Base-by-base conservation (phyloP, 2,113 vertebrate genomes). In the Diadophis punctatus region DNA sequence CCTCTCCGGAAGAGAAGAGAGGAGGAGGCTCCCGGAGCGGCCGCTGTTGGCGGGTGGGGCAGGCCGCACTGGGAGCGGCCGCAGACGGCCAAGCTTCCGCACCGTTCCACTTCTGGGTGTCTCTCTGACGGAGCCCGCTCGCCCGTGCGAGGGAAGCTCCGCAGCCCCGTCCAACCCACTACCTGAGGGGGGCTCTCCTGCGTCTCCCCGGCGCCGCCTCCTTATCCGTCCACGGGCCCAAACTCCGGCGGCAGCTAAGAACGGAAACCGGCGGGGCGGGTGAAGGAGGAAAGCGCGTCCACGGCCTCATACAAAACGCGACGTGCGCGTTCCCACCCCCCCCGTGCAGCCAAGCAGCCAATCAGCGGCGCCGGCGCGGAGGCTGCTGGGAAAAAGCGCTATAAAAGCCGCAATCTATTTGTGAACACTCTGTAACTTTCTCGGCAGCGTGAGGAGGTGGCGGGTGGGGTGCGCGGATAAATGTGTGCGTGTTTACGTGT, bases 381-480 rank as follows among this genome's bases (percentile, higher is more conserved):
- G 87, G 63, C 39, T 58, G 91, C 87, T 52, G 91, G 91, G 91
- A 89, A 89, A 84, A 23, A 87, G 91, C 91, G 91, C 91, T 92
- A 92, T 92, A 92, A 92, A 92, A 92, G 87, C 51, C 63, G 91
- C 87, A 89, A 34, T 89, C 91, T 92, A 92, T 92, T 92, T 92
- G 68, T n/a, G 87, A 89, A 55, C 87, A 22, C 3, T 48, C 87
- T 55, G 8, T 46, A 84, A 84, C 49, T 89, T 89, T 84, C 63
- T 39, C 87, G 87, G 68, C 16, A 16, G 87, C 0, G 27, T 16
- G 86, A 30, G 11, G 86, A 88, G 86, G 86, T 22, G 86, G 27
- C 6, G 46, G 49, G 27, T 22, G 49, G 51, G 12, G 86, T 8
- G 1, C 8, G 14, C 16, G 30, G 25, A 27, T 27, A 53, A 53